Evolutionary conservation across 1,140 invertebrate genomes (phyloP), one percentile per base, ranked within the genome.

Genomic region (Papilio xuthus): DNA sequence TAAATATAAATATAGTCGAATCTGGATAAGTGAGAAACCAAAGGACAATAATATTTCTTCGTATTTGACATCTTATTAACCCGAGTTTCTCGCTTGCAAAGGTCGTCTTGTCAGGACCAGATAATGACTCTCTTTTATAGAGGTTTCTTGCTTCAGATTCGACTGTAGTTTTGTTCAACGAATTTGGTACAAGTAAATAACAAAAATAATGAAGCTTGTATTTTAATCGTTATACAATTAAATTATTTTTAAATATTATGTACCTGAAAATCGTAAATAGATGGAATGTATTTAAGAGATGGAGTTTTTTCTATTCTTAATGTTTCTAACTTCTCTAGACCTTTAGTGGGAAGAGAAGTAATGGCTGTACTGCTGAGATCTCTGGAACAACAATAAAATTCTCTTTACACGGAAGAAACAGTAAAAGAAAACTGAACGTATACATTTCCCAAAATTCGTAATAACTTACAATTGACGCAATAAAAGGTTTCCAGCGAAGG

Each of bases 231-330:
- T n/a, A n/a, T n/a, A n/a, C n/a, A n/a, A n/a, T n/a, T 28, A 4
- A 63, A 32, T n/a, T 37, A 41, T 41, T 18, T 70, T 42, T n/a
- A 7, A 32, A 50, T 28, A 20, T 20, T 26, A 32, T 10, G 94
- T 90, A 96, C 96, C 91, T 95, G 92, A 84, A 98, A 97, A 86
- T 97, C 95, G 85, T 97, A 96, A 77, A 98, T 96, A 20, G 97
- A 97, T 2, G 97, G 97, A 86, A 98, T 97, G 69, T 96, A 95
- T 88, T 96, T 97, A 74, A 98, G 90, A 0, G 96, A 95, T 15
- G 95, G 95, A 0, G 97, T 97, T 78, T 96, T 95, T 84, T 96
- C 94, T 81, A 98, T 94, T 56, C 95, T 94, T 23, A 98, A 94
- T 60, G 95, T 94, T 89, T 97, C 96, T 20, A 98, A 87, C 50